Evolutionary conservation across 2,113 vertebrate species (phyloP).

Genomic region (Heloderma charlesbogerti): DNA sequence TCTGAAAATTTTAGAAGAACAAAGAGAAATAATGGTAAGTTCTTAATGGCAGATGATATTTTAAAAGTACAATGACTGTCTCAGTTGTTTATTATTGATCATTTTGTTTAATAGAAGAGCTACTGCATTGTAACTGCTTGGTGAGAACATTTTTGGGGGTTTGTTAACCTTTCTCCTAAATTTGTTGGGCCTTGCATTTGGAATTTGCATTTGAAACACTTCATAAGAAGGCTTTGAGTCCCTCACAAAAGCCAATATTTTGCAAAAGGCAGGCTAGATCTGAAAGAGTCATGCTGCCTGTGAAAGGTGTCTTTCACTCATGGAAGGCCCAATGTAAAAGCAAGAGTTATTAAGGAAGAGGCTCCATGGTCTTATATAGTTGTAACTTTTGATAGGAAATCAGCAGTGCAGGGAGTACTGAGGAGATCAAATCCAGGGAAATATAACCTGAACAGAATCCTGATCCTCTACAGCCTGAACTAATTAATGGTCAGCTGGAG

Average conservation of each 20-base stretch:
- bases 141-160: background rate
- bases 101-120: background rate
- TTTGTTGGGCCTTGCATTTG: background rate
- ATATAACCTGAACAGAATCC: background rate
- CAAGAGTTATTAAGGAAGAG: background rate
- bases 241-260: too few species aligned
- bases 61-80: background rate
- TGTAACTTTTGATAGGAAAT: background rate
- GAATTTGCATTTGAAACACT: background rate
- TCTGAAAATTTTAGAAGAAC: constrained; percentile 93
- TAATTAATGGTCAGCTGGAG: background rate
- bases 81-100: background rate
- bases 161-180: background rate
- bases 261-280: too few species aligned
- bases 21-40: constrained; percentile 97
- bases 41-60: background rate
- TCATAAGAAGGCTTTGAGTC: too few species aligned
- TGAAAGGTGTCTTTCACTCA: too few species aligned
- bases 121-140: too few species aligned
- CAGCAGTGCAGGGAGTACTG: background rate
- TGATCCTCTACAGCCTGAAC: background rate
- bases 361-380: background rate
- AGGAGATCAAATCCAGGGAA: background rate
- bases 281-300: too few species aligned
- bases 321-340: too few species aligned